Conservation (phyloP, 1,140 invertebrate species). For the Nasonia vitripennis region DNA sequence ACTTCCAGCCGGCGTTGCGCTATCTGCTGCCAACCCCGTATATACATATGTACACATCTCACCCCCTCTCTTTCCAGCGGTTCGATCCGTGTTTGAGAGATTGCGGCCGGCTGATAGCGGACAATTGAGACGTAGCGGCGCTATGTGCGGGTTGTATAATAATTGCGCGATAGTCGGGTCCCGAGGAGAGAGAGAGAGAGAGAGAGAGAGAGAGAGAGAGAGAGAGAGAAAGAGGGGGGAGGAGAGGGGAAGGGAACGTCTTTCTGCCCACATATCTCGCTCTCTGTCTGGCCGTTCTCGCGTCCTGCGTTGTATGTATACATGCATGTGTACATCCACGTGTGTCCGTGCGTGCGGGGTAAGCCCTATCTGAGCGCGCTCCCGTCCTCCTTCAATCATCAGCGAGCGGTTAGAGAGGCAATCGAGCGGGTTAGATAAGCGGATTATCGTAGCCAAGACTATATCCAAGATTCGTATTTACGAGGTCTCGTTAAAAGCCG, state of each 20-base stretch:
- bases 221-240: background rate
- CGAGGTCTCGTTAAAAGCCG: slow-evolving; percentile 1
- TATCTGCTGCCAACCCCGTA: background rate
- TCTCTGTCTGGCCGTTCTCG: background rate
- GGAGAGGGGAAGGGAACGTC: slow-evolving; percentile 1
- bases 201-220: background rate
- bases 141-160: slow-evolving; percentile 52
- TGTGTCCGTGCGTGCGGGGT: background rate
- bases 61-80: background rate
- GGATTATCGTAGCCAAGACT: slow-evolving; percentile 30
- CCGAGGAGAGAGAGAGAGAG: slow-evolving; percentile 1
- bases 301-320: background rate
- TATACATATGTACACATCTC: background rate
- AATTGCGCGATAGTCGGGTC: slow-evolving; percentile 60
- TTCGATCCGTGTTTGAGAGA: slow-evolving; percentile 37
- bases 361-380: background rate
- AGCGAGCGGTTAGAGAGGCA: slow-evolving; percentile 27
- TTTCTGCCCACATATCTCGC: slow-evolving; percentile 34
- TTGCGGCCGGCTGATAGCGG: slow-evolving; percentile 26
- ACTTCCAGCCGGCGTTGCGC: background rate
- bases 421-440: slow-evolving; percentile 44
- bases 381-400: slow-evolving; percentile 17
- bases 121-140: slow-evolving; percentile 3
- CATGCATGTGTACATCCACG: background rate
- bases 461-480: slow-evolving; percentile 37